Conservation (phyloP, 1,140 invertebrate species). For the Muscidifurax raptorellus region DNA sequence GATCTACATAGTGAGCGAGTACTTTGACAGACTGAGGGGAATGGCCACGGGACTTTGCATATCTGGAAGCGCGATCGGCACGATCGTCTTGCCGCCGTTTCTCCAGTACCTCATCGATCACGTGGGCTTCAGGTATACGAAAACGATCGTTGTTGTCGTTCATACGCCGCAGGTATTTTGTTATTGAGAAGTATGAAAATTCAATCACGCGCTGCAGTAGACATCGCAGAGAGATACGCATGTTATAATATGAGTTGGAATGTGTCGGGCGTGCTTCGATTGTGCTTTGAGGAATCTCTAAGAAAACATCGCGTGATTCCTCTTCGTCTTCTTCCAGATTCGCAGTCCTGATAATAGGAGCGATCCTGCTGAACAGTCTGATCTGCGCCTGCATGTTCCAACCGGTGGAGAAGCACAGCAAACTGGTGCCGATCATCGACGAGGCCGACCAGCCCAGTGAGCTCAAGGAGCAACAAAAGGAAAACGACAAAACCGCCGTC, state of each 20-base stretch:
- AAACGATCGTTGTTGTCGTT: too few species aligned
- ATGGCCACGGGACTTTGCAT: conserved; percentile 91
- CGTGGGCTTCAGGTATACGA: conserved; percentile 85
- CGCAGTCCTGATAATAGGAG: conserved; percentile 87
- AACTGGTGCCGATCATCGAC: conserved; percentile 77
- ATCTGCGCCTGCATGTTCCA: conserved; percentile 88
- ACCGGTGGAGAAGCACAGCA: conserved; percentile 86
- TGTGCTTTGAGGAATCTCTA: too few species aligned
- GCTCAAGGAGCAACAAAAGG: not conserved
- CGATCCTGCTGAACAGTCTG: conserved; percentile 85
- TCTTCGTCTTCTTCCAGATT: conserved; percentile 73
- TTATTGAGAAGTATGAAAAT: too few species aligned
- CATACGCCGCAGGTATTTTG: too few species aligned
- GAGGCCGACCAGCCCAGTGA: conserved; percentile 42
- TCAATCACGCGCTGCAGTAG: too few species aligned
- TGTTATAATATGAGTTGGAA: not conserved
- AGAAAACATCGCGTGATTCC: too few species aligned
- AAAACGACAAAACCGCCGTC: not conserved
- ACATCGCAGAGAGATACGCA: too few species aligned
- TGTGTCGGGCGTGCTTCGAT: not conserved
- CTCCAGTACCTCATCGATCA: conserved; percentile 82
- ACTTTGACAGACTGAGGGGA: conserved; percentile 87
- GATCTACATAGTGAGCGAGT: conserved; percentile 90
- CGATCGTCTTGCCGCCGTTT: conserved; percentile 86
- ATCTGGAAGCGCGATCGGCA: conserved; percentile 89